These are phyloP conservation scores for Hormaphis cornu DNA, from an alignment of 1,140 invertebrate species.

Conservation along the genomic window DNA sequence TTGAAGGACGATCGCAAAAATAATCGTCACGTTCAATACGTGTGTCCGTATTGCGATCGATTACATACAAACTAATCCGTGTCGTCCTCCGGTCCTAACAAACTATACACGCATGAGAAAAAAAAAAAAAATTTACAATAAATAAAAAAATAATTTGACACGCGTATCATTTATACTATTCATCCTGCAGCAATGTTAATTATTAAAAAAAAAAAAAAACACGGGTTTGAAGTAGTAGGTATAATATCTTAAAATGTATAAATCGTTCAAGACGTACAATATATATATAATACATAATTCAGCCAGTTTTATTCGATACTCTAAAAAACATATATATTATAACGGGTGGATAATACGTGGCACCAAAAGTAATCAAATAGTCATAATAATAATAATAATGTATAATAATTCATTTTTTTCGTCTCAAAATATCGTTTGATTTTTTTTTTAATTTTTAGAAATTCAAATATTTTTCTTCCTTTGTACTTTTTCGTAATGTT, in stretches of 20 bases:
- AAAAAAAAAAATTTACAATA: constrained; percentile 5
- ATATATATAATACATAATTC: no score
- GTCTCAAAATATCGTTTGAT: background rate
- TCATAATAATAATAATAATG: background rate
- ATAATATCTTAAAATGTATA: background rate
- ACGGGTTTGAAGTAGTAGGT: background rate
- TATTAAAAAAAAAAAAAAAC: no score
- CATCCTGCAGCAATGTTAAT: constrained; percentile 5
- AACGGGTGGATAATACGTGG: background rate
- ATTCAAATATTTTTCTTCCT: background rate
- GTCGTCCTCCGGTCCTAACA: constrained; percentile 2
- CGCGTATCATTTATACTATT: background rate
- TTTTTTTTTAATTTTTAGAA: background rate
- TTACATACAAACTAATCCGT: background rate
- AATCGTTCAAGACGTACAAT: background rate
- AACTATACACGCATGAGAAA: constrained; percentile 14
- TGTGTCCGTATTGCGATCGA: no score
- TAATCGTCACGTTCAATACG: background rate
- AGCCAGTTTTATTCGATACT: constrained; percentile 3
- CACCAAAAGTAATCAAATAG: background rate
- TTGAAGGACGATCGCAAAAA: constrained; percentile 12
- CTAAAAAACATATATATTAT: background rate
- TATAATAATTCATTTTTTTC: background rate
- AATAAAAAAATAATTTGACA: constrained; percentile 14
- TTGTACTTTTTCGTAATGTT: background rate